Evolutionary conservation across 2,113 vertebrate species (phyloP).

Genomic region (Chaetops frenatus): DNA sequence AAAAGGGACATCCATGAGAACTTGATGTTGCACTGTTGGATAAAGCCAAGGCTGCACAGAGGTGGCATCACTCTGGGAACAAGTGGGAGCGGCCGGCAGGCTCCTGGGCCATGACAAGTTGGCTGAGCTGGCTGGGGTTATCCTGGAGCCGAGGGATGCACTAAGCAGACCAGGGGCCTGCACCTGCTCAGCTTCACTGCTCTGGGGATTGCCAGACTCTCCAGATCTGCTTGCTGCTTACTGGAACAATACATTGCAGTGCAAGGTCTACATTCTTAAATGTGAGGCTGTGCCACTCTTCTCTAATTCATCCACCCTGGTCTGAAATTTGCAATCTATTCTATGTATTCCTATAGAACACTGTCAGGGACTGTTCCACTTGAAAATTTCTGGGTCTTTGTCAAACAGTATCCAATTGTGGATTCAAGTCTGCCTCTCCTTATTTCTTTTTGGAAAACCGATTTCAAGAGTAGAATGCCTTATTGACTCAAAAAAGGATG

Average conservation of each 20-base stretch:
- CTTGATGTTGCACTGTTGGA: not conserved
- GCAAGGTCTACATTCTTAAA: not conserved
- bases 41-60: not conserved
- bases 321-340: not conserved
- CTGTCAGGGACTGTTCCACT: not conserved
- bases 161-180: not conserved
- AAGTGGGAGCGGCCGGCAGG: not conserved
- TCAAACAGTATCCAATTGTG: not conserved
- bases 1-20: not conserved
- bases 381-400: not conserved
- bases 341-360: not conserved
- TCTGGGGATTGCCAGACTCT: not conserved
- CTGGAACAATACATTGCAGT: not conserved
- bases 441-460: not conserved
- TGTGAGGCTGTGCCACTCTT: not conserved
- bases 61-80: too few species aligned
- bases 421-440: not conserved
- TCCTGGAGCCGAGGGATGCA: accelerated
- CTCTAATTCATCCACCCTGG: not conserved
- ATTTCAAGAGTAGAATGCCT: not conserved
- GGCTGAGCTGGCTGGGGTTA: not conserved
- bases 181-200: not conserved
- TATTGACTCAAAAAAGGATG: not conserved
- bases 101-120: not conserved
- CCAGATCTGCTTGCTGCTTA: not conserved